Evolutionary conservation across 2,113 vertebrate species (phyloP).

Genomic region (Bothrops jararaca): DNA sequence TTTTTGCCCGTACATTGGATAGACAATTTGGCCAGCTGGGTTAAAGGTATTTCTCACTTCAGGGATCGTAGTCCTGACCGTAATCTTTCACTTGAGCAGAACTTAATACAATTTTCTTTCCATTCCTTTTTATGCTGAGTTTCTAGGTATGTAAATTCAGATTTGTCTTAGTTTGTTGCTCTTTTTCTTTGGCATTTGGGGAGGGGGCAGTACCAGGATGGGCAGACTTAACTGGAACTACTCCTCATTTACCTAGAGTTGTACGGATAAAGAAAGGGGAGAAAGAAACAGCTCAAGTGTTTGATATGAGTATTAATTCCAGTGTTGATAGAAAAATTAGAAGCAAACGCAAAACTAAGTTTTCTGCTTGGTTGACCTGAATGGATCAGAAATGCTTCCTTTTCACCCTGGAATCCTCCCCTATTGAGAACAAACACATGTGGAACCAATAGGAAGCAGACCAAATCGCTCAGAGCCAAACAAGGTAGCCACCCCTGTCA

Average conservation of each 20-base stretch:
- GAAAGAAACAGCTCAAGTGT: not conserved
- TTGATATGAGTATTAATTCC: conserved; percentile 27
- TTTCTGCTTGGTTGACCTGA: conserved; percentile 80
- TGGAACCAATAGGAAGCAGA: conserved; percentile 84
- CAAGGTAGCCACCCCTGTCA: conserved; percentile 71
- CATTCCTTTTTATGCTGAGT: not conserved
- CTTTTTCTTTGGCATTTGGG: not conserved
- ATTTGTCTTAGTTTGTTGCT: not conserved
- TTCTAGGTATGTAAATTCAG: not conserved
- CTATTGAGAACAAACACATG: conserved; percentile 83
- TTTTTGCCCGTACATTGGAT: not conserved
- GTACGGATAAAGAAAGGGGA: not conserved
- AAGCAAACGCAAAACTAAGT: conserved; percentile 67
- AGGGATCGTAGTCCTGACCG: not conserved
- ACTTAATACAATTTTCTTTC: not conserved
- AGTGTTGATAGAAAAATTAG: conserved; percentile 2
- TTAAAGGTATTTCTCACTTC: not conserved
- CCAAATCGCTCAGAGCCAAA: conserved; percentile 69
- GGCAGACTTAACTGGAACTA: not conserved
- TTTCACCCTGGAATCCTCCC: conserved; percentile 78
- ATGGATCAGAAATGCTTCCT: conserved; percentile 79
- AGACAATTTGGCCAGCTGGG: not conserved
- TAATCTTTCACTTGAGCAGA: not conserved
- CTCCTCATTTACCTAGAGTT: conserved; percentile 16
- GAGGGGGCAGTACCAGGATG: not conserved